These are phyloP conservation scores for Agrochola litura DNA, from an alignment of 2,888 invertebrate genomes.

Conservation along the genomic window DNA sequence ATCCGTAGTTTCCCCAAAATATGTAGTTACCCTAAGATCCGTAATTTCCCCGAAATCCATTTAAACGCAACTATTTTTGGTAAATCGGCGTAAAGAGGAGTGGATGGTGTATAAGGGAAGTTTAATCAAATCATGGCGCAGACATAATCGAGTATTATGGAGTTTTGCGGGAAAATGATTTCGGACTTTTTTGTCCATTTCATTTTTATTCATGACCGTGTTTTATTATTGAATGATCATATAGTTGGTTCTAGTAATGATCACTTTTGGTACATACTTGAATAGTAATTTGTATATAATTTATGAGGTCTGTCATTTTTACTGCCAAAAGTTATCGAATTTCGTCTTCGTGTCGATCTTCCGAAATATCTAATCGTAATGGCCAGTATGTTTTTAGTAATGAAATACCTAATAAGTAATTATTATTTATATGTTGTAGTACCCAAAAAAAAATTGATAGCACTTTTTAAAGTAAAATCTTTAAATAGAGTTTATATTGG, in stretches of 20 bases:
- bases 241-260: background rate
- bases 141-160: slow-evolving; percentile 83
- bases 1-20: slow-evolving; percentile 78
- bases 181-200: slow-evolving; percentile 29
- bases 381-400: background rate
- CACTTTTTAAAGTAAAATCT: too few relatives aligned
- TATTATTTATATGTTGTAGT: too few relatives aligned
- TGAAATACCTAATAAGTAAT: too few relatives aligned
- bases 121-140: slow-evolving; percentile 83
- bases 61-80: slow-evolving; percentile 84
- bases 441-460: too few relatives aligned
- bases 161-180: slow-evolving; percentile 73
- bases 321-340: background rate
- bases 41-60: slow-evolving; percentile 75
- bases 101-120: slow-evolving; percentile 77
- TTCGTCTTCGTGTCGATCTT: background rate
- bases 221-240: slow-evolving; percentile 31
- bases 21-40: slow-evolving; percentile 73
- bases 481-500: too few relatives aligned
- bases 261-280: background rate
- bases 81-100: slow-evolving; percentile 78
- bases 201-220: slow-evolving; percentile 49
- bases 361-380: background rate
- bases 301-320: background rate
- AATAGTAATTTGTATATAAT: background rate